phyloP scores from a whole-genome alignment of 2,888 invertebrate species.

The Corythucha ciliata region DNA sequence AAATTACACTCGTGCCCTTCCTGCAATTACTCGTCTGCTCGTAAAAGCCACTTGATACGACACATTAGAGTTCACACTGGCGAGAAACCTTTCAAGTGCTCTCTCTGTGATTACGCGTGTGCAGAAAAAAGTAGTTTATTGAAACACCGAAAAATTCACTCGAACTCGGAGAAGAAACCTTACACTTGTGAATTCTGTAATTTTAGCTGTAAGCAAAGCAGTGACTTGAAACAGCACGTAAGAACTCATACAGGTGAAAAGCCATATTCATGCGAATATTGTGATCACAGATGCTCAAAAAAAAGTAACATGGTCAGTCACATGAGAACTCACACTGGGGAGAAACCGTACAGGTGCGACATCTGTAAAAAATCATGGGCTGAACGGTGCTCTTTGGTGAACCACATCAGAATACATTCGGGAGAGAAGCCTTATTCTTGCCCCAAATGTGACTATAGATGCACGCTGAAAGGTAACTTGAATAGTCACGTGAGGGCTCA shows the following conservation, averaged over 20 bases:
- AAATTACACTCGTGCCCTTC: conserved; percentile 7
- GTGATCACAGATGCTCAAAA: conserved; percentile 9
- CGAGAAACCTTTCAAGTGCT: conserved; percentile 8
- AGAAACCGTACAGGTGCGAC: conserved; percentile 18
- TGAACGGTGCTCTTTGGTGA: conserved; percentile 18
- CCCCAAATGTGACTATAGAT: conserved; percentile 14
- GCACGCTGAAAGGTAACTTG: background rate
- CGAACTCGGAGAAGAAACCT: background rate
- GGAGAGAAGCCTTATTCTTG: conserved; percentile 20
- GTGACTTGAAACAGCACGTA: conserved; percentile 7
- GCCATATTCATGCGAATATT: conserved; percentile 8
- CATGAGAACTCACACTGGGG: conserved; percentile 11
- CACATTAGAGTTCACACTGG: conserved; percentile 11
- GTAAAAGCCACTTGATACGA: conserved; percentile 1
- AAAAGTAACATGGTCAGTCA: conserved; percentile 10
- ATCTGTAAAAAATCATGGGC: conserved; percentile 14
- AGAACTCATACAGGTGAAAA: conserved; percentile 11
- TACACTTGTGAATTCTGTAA: conserved; percentile 16
- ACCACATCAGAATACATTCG: conserved; percentile 23
- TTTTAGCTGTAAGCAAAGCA: conserved; percentile 11
- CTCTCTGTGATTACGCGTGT: conserved; percentile 5
- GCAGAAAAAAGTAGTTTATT: background rate
- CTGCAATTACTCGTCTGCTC: conserved; percentile 4
- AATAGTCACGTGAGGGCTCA: conserved; percentile 4
- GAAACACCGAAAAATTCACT: background rate